phyloP scores from a whole-genome alignment of 37 sponge, comb jelly and placozoan genomes.

The Eunapius fragilis region DNA sequence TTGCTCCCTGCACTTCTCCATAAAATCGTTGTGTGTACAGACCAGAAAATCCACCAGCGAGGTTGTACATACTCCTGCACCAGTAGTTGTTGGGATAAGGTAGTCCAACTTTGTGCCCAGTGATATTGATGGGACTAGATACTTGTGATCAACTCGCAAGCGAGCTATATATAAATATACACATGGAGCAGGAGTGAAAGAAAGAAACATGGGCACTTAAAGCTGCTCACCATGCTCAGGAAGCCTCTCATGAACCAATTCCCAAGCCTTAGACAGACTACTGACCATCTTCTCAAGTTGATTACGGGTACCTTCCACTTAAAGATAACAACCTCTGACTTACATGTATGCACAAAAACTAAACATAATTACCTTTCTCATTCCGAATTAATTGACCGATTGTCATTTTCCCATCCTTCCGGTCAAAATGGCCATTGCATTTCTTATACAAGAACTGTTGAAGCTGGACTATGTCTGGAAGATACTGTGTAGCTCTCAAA shows the following conservation, averaged over 20 bases:
- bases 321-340: too few relatives aligned
- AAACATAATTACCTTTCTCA: neutral
- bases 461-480: slow-evolving; percentile 70
- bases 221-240: slow-evolving; percentile 35
- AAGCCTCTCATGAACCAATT: slow-evolving; percentile 35
- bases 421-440: slow-evolving; percentile 33
- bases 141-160: slow-evolving; percentile 33
- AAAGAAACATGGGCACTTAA: neutral
- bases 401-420: slow-evolving; percentile 16
- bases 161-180: slow-evolving; percentile 19
- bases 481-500: slow-evolving; percentile 69
- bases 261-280: slow-evolving; percentile 54
- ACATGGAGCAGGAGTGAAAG: neutral
- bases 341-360: too few relatives aligned
- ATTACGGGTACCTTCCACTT: slow-evolving; percentile 8
- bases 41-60: slow-evolving; percentile 65
- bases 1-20: slow-evolving; percentile 32
- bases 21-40: slow-evolving; percentile 62
- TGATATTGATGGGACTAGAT: slow-evolving; percentile 15
- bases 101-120: slow-evolving; percentile 43
- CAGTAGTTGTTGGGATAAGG: slow-evolving; percentile 66
- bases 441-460: slow-evolving; percentile 49
- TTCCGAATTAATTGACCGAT: slow-evolving; percentile 32
- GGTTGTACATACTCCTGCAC: slow-evolving; percentile 53
- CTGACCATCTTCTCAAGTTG: slow-evolving; percentile 9